phyloP scores from a whole-genome alignment of 2,113 vertebrate species.

The Artemisiospiza belli region DNA sequence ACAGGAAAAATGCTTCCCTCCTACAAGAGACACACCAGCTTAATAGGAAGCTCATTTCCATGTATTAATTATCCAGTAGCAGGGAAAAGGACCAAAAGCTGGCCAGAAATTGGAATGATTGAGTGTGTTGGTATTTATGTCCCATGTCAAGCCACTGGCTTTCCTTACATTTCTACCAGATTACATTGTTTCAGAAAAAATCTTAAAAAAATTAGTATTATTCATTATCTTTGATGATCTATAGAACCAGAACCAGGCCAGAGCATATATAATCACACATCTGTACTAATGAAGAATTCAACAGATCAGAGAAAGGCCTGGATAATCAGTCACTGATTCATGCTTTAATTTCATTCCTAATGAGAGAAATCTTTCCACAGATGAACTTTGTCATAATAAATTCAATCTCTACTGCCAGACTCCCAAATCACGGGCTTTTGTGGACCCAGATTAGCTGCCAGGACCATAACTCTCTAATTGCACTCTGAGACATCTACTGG shows the following conservation, averaged over 20 bases:
- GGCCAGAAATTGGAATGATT: neutral
- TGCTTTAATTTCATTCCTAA: neutral
- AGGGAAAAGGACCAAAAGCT: neutral
- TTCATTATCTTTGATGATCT: neutral
- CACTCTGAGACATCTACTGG: neutral
- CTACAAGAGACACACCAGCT: neutral
- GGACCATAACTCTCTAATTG: neutral
- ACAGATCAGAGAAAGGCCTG: neutral
- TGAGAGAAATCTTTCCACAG: neutral
- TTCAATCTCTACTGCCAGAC: neutral
- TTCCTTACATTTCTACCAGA: neutral
- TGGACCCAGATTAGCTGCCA: neutral
- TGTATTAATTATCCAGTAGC: neutral
- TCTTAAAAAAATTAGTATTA: neutral
- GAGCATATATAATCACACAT: neutral
- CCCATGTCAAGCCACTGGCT: neutral
- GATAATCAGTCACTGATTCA: constrained; percentile 14
- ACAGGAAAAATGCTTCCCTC: neutral
- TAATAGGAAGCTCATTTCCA: neutral
- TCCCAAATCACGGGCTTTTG: neutral
- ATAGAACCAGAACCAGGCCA: neutral
- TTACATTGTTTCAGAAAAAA: neutral
- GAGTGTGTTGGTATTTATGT: neutral
- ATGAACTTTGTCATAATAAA: neutral
- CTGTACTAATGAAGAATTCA: constrained; percentile 2